Conservation (phyloP, 2,113 vertebrate genomes). For the Shinisaurus crocodilurus region DNA sequence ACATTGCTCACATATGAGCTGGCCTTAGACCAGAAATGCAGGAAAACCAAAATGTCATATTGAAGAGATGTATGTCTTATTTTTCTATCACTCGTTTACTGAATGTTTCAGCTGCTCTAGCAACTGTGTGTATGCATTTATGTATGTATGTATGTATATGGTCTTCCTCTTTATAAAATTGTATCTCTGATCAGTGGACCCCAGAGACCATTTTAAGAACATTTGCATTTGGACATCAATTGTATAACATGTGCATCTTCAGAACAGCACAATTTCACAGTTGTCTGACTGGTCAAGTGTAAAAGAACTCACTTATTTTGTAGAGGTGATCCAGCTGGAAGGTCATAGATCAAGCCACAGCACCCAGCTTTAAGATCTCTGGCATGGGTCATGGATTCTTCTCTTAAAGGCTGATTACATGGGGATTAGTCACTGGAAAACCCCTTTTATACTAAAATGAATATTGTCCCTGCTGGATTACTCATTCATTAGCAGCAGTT, state of each 20-base stretch:
- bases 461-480: constrained; percentile 14
- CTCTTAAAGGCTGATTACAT: background rate
- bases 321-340: constrained; percentile 39
- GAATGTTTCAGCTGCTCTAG: background rate
- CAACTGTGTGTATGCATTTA: background rate
- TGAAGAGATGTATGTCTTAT: background rate
- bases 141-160: background rate
- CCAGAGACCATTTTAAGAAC: constrained; percentile 53
- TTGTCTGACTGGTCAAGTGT: constrained; percentile 28
- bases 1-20: background rate
- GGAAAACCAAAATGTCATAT: background rate
- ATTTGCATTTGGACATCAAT: constrained; percentile 55
- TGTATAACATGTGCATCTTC: constrained; percentile 44
- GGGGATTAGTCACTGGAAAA: constrained; percentile 22
- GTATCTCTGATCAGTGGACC: constrained; percentile 49
- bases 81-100: background rate
- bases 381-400: constrained; percentile 23
- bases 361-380: constrained; percentile 13
- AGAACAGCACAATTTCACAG: constrained; percentile 30
- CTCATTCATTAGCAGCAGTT: constrained; percentile 10
- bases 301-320: constrained; percentile 24
- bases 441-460: constrained; percentile 26
- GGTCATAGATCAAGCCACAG: constrained; percentile 19
- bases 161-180: constrained; percentile 14
- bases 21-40: background rate